phyloP scores from a whole-genome alignment of 2,113 vertebrate genomes.

The Anolis sagrei region DNA sequence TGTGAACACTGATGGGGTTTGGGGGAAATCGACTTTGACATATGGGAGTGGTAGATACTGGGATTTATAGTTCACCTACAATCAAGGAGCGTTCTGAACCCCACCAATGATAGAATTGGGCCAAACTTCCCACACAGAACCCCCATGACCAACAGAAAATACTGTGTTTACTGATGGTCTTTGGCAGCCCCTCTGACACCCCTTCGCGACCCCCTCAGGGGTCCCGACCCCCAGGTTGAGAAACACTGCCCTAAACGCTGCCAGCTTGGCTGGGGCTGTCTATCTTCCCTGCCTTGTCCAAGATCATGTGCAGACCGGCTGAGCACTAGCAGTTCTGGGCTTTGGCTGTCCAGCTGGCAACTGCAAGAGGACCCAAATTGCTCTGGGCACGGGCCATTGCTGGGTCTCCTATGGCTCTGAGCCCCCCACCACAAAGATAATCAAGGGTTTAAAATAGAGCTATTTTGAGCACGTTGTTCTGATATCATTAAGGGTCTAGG shows the following conservation, averaged over 20 bases:
- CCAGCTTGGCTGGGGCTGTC: not conserved
- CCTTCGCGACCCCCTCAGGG: too few relatives aligned
- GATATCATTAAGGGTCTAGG: slow-evolving; percentile 63
- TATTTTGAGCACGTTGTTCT: slow-evolving; percentile 60
- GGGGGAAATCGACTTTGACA: too few relatives aligned
- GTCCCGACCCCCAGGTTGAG: too few relatives aligned
- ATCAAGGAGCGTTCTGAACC: too few relatives aligned
- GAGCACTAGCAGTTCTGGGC: not conserved
- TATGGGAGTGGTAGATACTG: too few relatives aligned
- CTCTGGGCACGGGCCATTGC: slow-evolving; percentile 51
- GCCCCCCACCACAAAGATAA: slow-evolving; percentile 63
- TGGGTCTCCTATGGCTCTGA: slow-evolving; percentile 49
- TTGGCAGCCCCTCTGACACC: too few relatives aligned
- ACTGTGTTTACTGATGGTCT: too few relatives aligned
- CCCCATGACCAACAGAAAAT: too few relatives aligned
- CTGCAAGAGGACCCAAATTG: slow-evolving; percentile 45
- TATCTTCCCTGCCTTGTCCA: not conserved
- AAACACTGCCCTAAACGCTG: not conserved
- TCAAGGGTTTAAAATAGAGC: slow-evolving; percentile 67
- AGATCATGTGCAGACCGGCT: not conserved
- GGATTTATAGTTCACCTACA: too few relatives aligned
- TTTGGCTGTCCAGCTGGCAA: slow-evolving; percentile 56
- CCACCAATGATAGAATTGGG: too few relatives aligned
- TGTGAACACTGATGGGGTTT: too few relatives aligned
- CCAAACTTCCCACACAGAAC: too few relatives aligned